Evolutionary conservation across 1,140 invertebrate genomes (phyloP), one percentile per base, ranked within the genome.

Genomic region (Drosophila bocqueti): DNA sequence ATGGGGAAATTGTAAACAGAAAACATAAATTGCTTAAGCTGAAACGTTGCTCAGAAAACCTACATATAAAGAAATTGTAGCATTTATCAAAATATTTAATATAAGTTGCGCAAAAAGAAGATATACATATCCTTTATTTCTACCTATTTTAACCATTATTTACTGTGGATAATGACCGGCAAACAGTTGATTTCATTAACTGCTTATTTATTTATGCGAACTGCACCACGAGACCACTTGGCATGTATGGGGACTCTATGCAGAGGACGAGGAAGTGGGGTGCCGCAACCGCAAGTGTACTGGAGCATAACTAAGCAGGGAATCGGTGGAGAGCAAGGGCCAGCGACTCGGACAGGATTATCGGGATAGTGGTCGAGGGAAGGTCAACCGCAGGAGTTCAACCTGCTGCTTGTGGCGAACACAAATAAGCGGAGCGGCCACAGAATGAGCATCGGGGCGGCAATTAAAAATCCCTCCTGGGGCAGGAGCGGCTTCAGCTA

Each of bases 401-500:
- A 34, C 43, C 38, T 57, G 59, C 50, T 71, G 76, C 65, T 58
- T 77, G 57, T 45, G 55, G 73, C 58, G 50, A 61, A 58, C 55
- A 81, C 66, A 89, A 75, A 90, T 84, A 89, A 89, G 57, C 77
- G 65, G 65, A 60, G 60, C 77, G 67, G 52, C 81, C 85, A 58
- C 84, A 54, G 83, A 83, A 81, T 79, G 71, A 45, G 49, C 65
- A 80, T 52, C 34, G 54, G 47, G 79, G 79, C 63, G 64, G 57
- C 83, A 87, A 87, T 87, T 87, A 87, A 89, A 86, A 89, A 71
- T 67, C 61, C 83, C 83, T 67, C 42, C 49, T 66, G 77, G 61
- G 61, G 52, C 68, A 75, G 81, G 65, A 71, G 76, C 72, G 66
- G 60, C 21, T 42, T 52, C 59, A 58, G 65, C 46, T 64, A 64